These are phyloP conservation scores for Addax nasomaculatus DNA, from an alignment of 2,113 vertebrate genomes.

Conservation along the genomic window DNA sequence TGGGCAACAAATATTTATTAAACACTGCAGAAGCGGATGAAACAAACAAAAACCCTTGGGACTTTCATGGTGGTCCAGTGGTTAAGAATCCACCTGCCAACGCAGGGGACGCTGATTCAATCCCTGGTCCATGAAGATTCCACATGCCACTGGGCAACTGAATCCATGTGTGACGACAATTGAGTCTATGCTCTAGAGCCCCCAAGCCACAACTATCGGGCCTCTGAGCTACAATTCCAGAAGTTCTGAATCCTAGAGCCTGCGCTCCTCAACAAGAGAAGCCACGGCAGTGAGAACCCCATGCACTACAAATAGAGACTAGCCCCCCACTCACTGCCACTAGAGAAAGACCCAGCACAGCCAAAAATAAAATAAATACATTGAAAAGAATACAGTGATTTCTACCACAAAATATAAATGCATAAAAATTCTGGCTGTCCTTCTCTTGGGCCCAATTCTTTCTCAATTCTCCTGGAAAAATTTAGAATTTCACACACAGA, in stretches of 20 bases:
- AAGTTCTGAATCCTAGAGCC: neutral
- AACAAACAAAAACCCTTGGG: neutral
- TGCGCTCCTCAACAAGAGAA: neutral
- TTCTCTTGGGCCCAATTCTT: neutral
- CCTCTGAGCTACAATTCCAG: neutral
- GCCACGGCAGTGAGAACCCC: neutral
- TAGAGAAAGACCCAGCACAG: neutral
- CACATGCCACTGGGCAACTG: neutral
- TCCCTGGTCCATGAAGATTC: neutral
- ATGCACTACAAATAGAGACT: neutral
- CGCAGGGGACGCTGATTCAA: neutral
- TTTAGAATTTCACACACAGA: neutral
- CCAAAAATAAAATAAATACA: neutral
- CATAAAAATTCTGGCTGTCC: neutral
- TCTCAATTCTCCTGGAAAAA: neutral
- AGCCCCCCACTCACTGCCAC: neutral
- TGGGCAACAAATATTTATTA: neutral
- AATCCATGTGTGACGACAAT: accelerated
- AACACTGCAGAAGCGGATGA: neutral
- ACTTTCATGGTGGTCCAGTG: neutral
- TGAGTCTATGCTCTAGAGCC: neutral
- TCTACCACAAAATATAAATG: neutral
- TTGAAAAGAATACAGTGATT: neutral
- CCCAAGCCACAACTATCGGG: neutral
- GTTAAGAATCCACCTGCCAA: neutral